A percentile compares a stretch with the other conserved stretches of the same genome.
Conservation (phyloP, 2,888 invertebrate species). For the Dicyrtomina minuta region DNA sequence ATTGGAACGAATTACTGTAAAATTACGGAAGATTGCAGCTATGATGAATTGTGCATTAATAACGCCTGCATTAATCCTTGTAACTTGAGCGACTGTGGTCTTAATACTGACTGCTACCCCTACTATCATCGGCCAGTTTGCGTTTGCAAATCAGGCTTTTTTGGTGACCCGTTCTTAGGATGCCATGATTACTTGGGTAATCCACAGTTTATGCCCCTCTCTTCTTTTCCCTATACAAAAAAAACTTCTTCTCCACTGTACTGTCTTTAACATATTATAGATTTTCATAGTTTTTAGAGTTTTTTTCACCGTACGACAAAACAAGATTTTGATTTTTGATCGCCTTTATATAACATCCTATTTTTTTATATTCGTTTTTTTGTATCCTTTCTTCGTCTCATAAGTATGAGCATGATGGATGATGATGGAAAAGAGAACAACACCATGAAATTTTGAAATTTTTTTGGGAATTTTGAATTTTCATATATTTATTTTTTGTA, state of each 20-base stretch:
- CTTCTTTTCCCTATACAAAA: conserved; percentile 17
- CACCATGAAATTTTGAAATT: too few species aligned
- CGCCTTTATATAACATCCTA: too few species aligned
- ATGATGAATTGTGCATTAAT: conserved; percentile 37
- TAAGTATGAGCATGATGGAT: conserved; percentile 25
- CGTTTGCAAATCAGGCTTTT: conserved; percentile 61
- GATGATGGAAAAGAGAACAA: too few species aligned
- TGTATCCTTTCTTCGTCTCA: too few species aligned
- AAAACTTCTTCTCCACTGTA: conserved; percentile 8
- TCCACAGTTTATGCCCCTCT: conserved; percentile 16
- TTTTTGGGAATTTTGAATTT: neutral
- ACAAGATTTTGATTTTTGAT: neutral
- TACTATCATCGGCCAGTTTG: conserved; percentile 61
- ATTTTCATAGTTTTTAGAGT: neutral
- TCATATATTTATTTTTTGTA: neutral
- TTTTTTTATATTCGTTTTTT: too few species aligned
- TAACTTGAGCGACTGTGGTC: conserved; percentile 40
- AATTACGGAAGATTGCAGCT: conserved; percentile 33
- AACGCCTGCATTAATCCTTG: conserved; percentile 42
- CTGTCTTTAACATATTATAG: too few species aligned
- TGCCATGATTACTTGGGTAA: conserved; percentile 36
- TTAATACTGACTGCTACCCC: conserved; percentile 77
- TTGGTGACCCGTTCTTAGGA: conserved; percentile 70
- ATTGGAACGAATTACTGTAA: conserved; percentile 33
- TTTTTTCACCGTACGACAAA: too few species aligned